Evolutionary conservation across 2,888 invertebrate genomes (phyloP).

Genomic region (Tenthredo scrophulariae): DNA sequence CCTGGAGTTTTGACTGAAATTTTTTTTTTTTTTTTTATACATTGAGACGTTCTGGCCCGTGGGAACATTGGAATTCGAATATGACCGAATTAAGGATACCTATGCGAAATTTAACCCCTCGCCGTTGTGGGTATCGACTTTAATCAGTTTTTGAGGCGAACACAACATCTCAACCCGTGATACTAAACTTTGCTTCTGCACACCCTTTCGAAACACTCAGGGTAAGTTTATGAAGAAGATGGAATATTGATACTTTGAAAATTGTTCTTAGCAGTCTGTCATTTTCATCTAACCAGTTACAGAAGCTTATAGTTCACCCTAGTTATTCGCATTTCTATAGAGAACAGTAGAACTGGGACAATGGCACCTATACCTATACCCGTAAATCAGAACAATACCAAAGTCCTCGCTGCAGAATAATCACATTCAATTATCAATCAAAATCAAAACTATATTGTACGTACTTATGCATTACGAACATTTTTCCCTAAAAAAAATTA

Average conservation of each 20-base stretch:
- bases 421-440: neutral
- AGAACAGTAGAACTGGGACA: neutral
- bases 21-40: too few relatives aligned
- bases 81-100: too few relatives aligned
- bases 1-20: too few relatives aligned
- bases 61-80: too few relatives aligned
- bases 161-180: neutral
- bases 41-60: too few relatives aligned
- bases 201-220: neutral
- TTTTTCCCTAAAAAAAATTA: too few relatives aligned
- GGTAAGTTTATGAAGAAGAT: neutral
- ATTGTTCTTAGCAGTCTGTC: constrained; percentile 2
- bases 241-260: constrained; percentile 10
- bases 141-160: neutral
- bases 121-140: neutral
- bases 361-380: neutral
- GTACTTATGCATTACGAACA: too few relatives aligned
- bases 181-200: neutral
- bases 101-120: neutral
- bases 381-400: neutral
- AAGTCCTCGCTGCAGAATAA: neutral
- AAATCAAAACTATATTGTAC: neutral
- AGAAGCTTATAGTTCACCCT: neutral
- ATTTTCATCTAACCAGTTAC: neutral
- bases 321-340: neutral